phyloP scores from a whole-genome alignment of 2,888 invertebrate genomes.

The Drosophila kambysellisi region DNA sequence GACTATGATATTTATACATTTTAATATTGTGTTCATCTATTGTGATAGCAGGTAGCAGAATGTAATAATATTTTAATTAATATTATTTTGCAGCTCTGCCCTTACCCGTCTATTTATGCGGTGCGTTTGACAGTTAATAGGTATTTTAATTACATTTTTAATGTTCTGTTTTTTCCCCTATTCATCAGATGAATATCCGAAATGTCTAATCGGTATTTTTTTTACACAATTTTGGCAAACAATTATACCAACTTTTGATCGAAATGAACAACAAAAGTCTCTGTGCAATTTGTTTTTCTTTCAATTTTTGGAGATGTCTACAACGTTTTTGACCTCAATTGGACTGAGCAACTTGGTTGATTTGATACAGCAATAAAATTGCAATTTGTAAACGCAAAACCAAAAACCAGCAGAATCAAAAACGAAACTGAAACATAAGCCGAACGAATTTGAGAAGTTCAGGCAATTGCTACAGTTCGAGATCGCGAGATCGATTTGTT shows the following conservation, averaged over 20 bases:
- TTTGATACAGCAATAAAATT: constrained; percentile 67
- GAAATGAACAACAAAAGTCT: constrained; percentile 19
- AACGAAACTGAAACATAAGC: constrained; percentile 34
- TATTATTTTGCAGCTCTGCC: background rate
- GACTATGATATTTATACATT: background rate
- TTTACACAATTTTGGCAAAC: constrained; percentile 36
- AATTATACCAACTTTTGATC: constrained; percentile 33
- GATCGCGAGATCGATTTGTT: constrained; percentile 35
- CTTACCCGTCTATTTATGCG: background rate
- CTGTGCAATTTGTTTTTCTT: constrained; percentile 20
- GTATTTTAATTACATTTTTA: background rate
- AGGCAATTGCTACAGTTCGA: constrained; percentile 65
- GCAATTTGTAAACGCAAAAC: constrained; percentile 64
- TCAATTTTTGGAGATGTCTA: constrained; percentile 58
- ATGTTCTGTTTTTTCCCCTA: background rate
- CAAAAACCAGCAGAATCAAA: constrained; percentile 56
- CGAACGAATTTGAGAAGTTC: constrained; percentile 51
- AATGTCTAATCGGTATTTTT: constrained; percentile 33
- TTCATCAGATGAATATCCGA: constrained; percentile 10
- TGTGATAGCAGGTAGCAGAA: background rate
- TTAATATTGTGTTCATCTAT: background rate
- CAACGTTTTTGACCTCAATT: constrained; percentile 75
- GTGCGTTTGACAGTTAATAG: background rate
- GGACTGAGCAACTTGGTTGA: constrained; percentile 40
- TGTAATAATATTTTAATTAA: background rate